A percentile compares a stretch with the other conserved stretches of the same genome.
These are phyloP conservation scores for Tipula lateralis DNA, from an alignment of 2,888 invertebrate species.

Conservation along the genomic window DNA sequence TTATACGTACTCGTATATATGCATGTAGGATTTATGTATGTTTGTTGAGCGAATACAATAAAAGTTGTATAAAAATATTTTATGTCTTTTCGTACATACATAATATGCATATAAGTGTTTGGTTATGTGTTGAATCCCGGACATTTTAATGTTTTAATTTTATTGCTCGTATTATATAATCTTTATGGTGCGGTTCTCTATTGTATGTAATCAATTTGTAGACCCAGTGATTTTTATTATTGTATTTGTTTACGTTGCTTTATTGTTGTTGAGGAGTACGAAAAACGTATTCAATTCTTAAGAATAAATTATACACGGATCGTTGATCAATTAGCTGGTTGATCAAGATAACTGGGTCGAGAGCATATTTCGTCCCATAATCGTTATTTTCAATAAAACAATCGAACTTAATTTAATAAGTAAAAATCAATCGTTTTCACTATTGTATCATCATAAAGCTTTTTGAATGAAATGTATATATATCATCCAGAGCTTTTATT, in stretches of 20 bases:
- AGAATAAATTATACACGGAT: too few species aligned
- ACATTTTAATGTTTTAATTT: conserved; percentile 2
- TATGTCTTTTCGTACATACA: not conserved
- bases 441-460: too few species aligned
- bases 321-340: too few species aligned
- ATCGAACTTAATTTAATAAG: too few species aligned
- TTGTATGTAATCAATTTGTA: conserved; percentile 6
- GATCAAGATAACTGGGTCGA: too few species aligned
- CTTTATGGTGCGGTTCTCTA: not conserved
- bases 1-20: not conserved
- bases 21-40: not conserved
- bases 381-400: too few species aligned
- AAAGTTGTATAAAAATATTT: not conserved
- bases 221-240: not conserved
- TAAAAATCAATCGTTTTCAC: too few species aligned
- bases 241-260: not conserved
- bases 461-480: too few species aligned
- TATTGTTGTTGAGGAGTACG: not conserved
- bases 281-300: too few species aligned
- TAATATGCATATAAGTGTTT: conserved; percentile 20
- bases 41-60: not conserved
- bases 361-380: too few species aligned
- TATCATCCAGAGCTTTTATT: too few species aligned
- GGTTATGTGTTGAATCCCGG: not conserved
- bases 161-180: not conserved